phyloP scores from a whole-genome alignment of 2,113 vertebrate genomes.

The Taurulus bubalis region DNA sequence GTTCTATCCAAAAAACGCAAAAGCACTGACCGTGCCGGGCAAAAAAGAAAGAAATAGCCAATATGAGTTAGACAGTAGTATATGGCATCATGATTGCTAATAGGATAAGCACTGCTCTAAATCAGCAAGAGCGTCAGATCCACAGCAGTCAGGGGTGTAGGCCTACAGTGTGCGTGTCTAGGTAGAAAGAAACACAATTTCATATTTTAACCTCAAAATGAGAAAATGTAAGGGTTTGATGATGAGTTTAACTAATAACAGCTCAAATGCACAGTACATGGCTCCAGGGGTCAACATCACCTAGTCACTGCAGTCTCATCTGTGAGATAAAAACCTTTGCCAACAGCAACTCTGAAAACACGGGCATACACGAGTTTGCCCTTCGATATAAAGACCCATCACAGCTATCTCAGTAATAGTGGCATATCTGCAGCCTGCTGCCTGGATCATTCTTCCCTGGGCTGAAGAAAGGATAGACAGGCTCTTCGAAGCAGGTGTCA shows the following conservation, averaged over 20 bases:
- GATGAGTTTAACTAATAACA: no score
- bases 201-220: background rate
- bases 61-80: constrained; percentile 4
- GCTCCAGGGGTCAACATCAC: background rate
- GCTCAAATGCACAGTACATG: constrained; percentile 26
- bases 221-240: background rate
- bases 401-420: constrained; percentile 81
- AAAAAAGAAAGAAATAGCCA: background rate
- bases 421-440: constrained; percentile 84
- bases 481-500: constrained; percentile 81
- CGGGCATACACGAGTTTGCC: background rate
- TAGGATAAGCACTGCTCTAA: constrained; percentile 7
- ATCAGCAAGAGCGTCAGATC: constrained; percentile 36
- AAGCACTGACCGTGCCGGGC: background rate
- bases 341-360: constrained; percentile 26
- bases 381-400: background rate
- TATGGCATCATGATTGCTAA: constrained; percentile 27
- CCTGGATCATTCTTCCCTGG: constrained; percentile 85
- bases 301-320: background rate
- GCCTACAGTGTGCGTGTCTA: constrained; percentile 64
- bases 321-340: constrained; percentile 25
- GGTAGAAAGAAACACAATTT: constrained; percentile 19
- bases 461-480: constrained; percentile 85
- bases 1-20: constrained; percentile 12
- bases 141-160: constrained; percentile 20